phyloP scores from a whole-genome alignment of 1,140 invertebrate species.

The Tetramorium parvispinum region DNA sequence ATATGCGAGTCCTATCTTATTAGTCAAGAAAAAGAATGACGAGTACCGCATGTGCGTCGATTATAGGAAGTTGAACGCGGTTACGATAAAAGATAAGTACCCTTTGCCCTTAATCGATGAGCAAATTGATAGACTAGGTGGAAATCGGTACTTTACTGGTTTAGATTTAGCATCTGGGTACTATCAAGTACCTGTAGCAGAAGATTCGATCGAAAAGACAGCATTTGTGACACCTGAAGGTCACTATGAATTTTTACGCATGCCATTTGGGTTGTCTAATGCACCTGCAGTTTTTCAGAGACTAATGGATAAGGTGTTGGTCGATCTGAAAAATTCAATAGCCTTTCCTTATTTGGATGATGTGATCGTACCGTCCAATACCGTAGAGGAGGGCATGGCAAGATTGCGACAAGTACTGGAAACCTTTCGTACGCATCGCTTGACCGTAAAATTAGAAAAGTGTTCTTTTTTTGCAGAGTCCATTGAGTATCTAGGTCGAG shows the following conservation, averaged over 20 bases:
- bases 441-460: slow-evolving; percentile 12
- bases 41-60: not conserved
- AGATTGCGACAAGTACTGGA: not conserved
- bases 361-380: not conserved
- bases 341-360: not conserved
- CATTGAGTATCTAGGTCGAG: not conserved
- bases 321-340: not conserved
- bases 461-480: not conserved
- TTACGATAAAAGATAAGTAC: not conserved
- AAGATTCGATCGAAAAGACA: not conserved
- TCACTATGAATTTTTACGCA: slow-evolving; percentile 20
- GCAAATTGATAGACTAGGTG: not conserved
- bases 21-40: not conserved
- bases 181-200: slow-evolving; percentile 15
- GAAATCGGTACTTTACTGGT: slow-evolving; percentile 9
- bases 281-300: not conserved
- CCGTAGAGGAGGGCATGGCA: not conserved
- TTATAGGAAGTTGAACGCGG: not conserved
- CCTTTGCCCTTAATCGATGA: not conserved
- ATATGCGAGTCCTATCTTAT: not conserved
- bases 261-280: not conserved
- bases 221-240: not conserved
- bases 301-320: not conserved
- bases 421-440: not conserved
- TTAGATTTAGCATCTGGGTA: not conserved